Base-by-base conservation (phyloP, 2,888 invertebrate genomes). In the Drosophila mimetica region DNA sequence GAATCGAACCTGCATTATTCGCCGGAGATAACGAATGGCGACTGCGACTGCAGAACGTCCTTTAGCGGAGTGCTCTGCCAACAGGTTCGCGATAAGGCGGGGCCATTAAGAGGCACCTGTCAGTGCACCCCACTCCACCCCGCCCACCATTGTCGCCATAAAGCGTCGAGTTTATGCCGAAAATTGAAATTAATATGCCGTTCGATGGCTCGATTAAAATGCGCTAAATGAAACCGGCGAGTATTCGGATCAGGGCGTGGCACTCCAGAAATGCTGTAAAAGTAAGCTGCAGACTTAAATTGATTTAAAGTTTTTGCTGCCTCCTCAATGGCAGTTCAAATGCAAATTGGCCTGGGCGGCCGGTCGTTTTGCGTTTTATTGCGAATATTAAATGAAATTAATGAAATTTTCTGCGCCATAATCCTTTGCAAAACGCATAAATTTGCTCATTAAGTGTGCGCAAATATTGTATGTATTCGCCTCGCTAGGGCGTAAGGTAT, bases 321-420 rank as follows among this genome's bases (percentile, higher is more conserved):
- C 22, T 13, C 25, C 25, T 50, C 11, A 47, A 47, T 42, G 63
- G 60, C 61, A 66, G 53, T 74, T 76, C 76, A 51, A 86, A 84
- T 88, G 84, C 61, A 84, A 84, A 88, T 86, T 74, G 77, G 74
- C 41, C 41, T 50, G 18, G 58, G 32, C 52, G 50, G 37, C 11
- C 42, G 59, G 46, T 64, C 54, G 53, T 63, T 58, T 61, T 55
- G 57, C 73, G 48, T 88, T 88, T 84, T 88, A 88, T 85, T 88
- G 85, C 79, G 77, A 79, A 85, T 85, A 85, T 87, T 81, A 87
- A 85, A 85, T 87, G 77, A 84, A 85, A 84, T 84, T 86, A 86
- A 86, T 88, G 78, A 86, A 88, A 89, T 87, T 88, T 88, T 89
- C 88, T 77, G 81, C 89, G 71, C 74, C 85, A 89, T 88, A 87